Conservation (phyloP, 35 echinoderm and acorn worm species). For the Acanthaster planci region DNA sequence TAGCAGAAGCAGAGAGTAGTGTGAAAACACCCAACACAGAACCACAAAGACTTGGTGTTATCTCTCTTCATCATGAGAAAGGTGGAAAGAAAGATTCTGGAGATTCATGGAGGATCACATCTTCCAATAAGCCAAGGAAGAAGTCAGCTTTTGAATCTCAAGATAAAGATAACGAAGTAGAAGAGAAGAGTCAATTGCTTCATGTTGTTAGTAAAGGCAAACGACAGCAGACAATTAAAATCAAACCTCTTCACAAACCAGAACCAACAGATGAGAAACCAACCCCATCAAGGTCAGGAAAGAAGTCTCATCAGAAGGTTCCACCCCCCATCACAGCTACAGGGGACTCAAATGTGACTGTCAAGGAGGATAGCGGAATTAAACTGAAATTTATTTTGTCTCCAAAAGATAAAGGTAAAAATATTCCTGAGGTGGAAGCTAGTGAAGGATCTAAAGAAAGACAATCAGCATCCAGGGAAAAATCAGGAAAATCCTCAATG, state of each 20-base stretch:
- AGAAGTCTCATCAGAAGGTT: constrained; percentile 27
- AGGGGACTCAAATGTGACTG: constrained; percentile 17
- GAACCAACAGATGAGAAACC: neutral
- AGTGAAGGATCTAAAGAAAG: neutral
- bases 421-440: neutral
- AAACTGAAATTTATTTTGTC: constrained; percentile 65
- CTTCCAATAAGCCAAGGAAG: constrained; percentile 1
- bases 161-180: neutral
- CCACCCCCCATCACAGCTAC: neutral
- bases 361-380: constrained; percentile 49
- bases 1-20: constrained; percentile 1
- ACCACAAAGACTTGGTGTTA: neutral
- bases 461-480: neutral
- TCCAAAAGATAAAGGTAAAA: constrained; percentile 15
- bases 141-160: neutral
- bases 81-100: constrained; percentile 20
- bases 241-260: constrained; percentile 45
- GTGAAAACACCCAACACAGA: constrained; percentile 1
- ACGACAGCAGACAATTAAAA: neutral
- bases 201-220: constrained; percentile 6
- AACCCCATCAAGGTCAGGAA: neutral
- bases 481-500: neutral
- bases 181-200: neutral
- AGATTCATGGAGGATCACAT: neutral
- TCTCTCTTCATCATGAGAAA: constrained; percentile 16